Percentiles rank a stretch among this genome's conserved stretches.
These are phyloP conservation scores for Lates japonicus DNA, from an alignment of 2,797 vertebrate species.

Conservation along the genomic window DNA sequence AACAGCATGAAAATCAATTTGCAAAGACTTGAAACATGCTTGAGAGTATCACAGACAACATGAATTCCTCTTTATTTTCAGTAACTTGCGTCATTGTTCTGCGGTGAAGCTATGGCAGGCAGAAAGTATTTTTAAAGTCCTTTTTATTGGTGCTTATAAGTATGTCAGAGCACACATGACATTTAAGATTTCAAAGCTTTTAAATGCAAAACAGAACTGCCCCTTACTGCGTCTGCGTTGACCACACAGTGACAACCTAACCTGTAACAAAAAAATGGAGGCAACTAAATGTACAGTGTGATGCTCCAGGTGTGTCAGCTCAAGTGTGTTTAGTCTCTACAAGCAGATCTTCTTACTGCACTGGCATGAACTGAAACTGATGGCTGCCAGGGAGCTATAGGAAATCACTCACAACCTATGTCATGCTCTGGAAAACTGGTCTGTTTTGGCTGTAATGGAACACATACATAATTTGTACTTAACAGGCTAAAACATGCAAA, in stretches of 20 bases:
- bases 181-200: constrained; percentile 21
- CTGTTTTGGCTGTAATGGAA: constrained; percentile 37
- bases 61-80: constrained; percentile 17
- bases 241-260: background rate
- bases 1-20: constrained; percentile 46
- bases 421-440: constrained; percentile 23
- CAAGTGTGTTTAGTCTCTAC: constrained; percentile 7
- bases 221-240: background rate
- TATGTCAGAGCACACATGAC: background rate
- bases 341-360: background rate
- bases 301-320: constrained; percentile 16
- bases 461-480: constrained; percentile 30
- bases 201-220: constrained; percentile 3
- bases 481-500: constrained; percentile 47
- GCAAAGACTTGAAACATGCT: constrained; percentile 22
- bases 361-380: constrained; percentile 10
- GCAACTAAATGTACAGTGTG: background rate
- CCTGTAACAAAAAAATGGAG: background rate
- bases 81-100: constrained; percentile 18
- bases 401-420: constrained; percentile 27
- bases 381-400: background rate
- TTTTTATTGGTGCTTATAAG: background rate
- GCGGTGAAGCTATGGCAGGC: constrained; percentile 5
- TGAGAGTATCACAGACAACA: constrained; percentile 35
- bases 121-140: background rate